Evolutionary conservation across 2,113 vertebrate genomes (phyloP).

Genomic region (Spilogale gracilis): DNA sequence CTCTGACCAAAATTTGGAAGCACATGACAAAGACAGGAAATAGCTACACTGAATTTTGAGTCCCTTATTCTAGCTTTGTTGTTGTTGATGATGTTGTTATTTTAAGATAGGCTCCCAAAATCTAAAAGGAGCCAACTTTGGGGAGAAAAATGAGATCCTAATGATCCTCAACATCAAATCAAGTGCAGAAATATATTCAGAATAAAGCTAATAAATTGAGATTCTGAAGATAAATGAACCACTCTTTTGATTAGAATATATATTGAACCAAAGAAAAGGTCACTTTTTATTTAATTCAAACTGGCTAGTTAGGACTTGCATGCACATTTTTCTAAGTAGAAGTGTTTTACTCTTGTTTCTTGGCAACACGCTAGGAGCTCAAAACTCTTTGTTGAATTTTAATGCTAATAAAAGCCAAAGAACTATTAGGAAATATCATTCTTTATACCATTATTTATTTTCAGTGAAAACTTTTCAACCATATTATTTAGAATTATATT

Average conservation of each 20-base stretch:
- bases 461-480: background rate
- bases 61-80: background rate
- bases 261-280: background rate
- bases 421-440: background rate
- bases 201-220: background rate
- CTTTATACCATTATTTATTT: conserved; percentile 16
- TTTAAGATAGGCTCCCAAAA: background rate
- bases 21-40: background rate
- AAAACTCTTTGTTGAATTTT: background rate
- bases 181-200: background rate
- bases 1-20: background rate
- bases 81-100: background rate
- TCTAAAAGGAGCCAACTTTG: background rate
- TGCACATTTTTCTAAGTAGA: background rate
- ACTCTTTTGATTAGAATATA: background rate
- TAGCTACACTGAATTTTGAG: background rate
- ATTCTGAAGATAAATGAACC: background rate
- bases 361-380: background rate
- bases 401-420: background rate
- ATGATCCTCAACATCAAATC: background rate
- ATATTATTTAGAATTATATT: conserved; percentile 13
- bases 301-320: background rate
- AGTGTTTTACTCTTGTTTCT: background rate
- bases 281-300: background rate
- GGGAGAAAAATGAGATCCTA: background rate